Conservation (phyloP, 2,113 vertebrate genomes). For the Lycaon pictus region DNA sequence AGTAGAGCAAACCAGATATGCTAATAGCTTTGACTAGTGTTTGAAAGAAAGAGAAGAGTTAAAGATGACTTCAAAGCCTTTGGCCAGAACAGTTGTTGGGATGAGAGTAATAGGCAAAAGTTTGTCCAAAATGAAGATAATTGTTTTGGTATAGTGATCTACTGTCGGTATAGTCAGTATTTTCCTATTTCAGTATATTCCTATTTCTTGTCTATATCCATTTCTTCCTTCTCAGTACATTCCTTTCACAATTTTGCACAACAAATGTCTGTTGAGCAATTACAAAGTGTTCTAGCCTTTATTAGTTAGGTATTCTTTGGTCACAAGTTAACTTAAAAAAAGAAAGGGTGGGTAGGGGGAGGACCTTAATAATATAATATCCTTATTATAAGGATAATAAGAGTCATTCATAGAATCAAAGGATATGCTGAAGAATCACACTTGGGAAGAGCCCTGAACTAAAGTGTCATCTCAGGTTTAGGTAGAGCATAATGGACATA, state of each 20-base stretch:
- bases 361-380: no score
- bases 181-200: not conserved
- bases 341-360: not conserved
- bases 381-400: not conserved
- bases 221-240: slow-evolving; percentile 31
- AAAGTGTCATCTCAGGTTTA: not conserved
- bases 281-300: not conserved
- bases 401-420: not conserved
- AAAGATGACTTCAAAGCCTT: slow-evolving; percentile 27
- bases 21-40: not conserved
- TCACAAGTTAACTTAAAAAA: slow-evolving; percentile 29
- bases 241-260: slow-evolving; percentile 30
- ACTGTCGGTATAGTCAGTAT: not conserved
- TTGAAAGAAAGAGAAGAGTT: slow-evolving; percentile 18
- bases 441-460: not conserved
- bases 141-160: not conserved
- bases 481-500: not conserved
- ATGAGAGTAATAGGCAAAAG: not conserved
- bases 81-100: not conserved
- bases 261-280: slow-evolving; percentile 24
- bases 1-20: not conserved
- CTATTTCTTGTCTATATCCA: not conserved
- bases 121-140: not conserved
- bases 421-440: not conserved
- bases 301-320: slow-evolving; percentile 22